Percentiles rank a stretch among this genome's conserved stretches.
Evolutionary conservation across 2,888 invertebrate species (phyloP).

Genomic region (Synergus itoensis): DNA sequence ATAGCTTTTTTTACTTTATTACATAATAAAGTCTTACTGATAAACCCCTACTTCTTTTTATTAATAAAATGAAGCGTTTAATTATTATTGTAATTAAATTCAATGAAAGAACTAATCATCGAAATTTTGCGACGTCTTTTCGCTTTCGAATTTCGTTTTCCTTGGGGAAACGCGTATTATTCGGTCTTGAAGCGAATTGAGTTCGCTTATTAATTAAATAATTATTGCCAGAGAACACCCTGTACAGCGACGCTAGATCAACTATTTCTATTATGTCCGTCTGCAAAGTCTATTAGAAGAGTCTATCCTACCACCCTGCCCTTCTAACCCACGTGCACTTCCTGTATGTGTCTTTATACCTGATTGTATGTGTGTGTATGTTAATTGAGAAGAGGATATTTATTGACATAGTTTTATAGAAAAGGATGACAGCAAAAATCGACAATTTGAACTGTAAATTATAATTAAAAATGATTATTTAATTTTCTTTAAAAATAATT

Average conservation of each 20-base stretch:
- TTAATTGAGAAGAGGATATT: conserved; percentile 19
- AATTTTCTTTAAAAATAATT: no score
- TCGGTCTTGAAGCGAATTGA: conserved; percentile 24
- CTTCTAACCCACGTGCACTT: conserved; percentile 49
- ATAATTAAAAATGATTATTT: no score
- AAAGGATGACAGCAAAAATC: neutral
- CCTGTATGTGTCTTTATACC: conserved; percentile 44
- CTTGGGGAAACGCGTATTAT: neutral
- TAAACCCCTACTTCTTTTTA: neutral
- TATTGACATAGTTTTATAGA: conserved; percentile 9
- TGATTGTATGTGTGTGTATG: conserved; percentile 12
- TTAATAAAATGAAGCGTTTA: neutral
- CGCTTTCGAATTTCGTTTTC: neutral
- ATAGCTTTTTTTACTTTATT: neutral
- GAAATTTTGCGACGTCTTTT: neutral
- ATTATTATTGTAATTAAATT: neutral
- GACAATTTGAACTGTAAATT: neutral
- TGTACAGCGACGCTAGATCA: conserved; percentile 65
- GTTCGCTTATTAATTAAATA: conserved; percentile 17
- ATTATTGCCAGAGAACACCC: conserved; percentile 54
- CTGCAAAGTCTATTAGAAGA: conserved; percentile 78
- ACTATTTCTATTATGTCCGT: conserved; percentile 77
- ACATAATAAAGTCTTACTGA: neutral
- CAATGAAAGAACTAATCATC: neutral
- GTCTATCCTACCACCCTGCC: conserved; percentile 67